Percentiles rank a stretch among this genome's conserved stretches.
phyloP scores from a whole-genome alignment of 2,888 invertebrate species.

The Crematogaster levior region DNA sequence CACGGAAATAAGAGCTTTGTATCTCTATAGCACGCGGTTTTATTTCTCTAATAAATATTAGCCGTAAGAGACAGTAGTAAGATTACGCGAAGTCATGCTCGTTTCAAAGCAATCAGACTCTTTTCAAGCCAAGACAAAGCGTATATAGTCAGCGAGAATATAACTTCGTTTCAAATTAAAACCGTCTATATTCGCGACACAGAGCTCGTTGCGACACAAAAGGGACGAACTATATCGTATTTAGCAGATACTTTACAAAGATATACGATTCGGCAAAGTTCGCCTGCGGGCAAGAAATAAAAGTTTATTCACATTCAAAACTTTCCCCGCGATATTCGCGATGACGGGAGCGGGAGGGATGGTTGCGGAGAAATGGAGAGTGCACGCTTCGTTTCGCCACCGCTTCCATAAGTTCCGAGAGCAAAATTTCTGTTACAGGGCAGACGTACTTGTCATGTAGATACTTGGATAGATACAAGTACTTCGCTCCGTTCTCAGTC shows the following conservation, averaged over 20 bases:
- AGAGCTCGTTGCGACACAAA: slow-evolving; percentile 13
- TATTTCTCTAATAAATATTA: slow-evolving; percentile 7
- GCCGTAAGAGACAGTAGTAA: not conserved
- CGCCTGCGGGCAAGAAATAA: slow-evolving; percentile 53
- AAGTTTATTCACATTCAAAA: slow-evolving; percentile 72
- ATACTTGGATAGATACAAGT: slow-evolving; percentile 70
- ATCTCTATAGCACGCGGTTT: not conserved
- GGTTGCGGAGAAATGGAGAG: slow-evolving; percentile 24
- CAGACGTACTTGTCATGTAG: slow-evolving; percentile 73
- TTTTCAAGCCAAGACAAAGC: not conserved
- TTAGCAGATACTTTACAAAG: slow-evolving; percentile 56
- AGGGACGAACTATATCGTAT: slow-evolving; percentile 31
- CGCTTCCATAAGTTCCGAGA: slow-evolving; percentile 67
- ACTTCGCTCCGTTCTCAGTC: slow-evolving; percentile 65
- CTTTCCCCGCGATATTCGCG: slow-evolving; percentile 64
- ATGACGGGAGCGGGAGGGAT: slow-evolving; percentile 43
- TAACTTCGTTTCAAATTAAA: slow-evolving; percentile 44
- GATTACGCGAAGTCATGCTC: not conserved
- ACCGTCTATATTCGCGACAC: slow-evolving; percentile 29
- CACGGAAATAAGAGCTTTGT: not conserved
- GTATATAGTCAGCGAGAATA: slow-evolving; percentile 3
- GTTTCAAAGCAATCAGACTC: not conserved
- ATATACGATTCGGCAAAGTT: slow-evolving; percentile 62
- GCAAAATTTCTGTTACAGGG: slow-evolving; percentile 60
- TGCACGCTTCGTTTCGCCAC: slow-evolving; percentile 57